phyloP scores from a whole-genome alignment of 2,797 vertebrate genomes.

The Falco biarmicus region DNA sequence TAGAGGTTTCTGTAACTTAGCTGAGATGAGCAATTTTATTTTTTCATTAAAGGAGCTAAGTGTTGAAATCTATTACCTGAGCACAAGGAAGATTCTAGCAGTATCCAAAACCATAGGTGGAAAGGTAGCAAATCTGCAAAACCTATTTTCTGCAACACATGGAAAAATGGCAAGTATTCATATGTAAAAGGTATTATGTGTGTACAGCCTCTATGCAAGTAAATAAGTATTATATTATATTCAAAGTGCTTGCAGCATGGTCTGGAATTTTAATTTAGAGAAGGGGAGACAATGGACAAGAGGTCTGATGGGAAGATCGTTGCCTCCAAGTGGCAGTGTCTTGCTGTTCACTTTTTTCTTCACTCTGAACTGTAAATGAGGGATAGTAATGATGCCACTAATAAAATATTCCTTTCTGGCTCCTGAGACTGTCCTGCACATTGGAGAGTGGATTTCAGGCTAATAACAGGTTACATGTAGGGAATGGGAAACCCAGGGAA shows the following conservation, averaged over 20 bases:
- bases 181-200: not conserved
- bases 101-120: not conserved
- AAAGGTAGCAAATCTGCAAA: not conserved
- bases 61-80: not conserved
- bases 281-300: not conserved
- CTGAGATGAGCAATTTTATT: not conserved
- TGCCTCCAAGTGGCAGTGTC: not conserved
- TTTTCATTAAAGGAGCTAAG: not conserved
- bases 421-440: not conserved
- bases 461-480: not conserved
- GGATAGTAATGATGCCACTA: not conserved
- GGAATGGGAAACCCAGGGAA: not conserved
- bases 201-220: not conserved
- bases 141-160: not conserved
- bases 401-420: not conserved
- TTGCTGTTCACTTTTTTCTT: not conserved
- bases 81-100: not conserved
- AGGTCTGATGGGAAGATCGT: not conserved
- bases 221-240: not conserved
- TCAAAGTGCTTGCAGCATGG: not conserved
- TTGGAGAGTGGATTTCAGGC: not conserved
- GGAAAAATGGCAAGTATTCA: not conserved
- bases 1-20: not conserved
- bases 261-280: not conserved
- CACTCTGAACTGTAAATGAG: not conserved